Evolutionary conservation across 2,888 invertebrate species (phyloP).

Genomic region (Morpho helenor): DNA sequence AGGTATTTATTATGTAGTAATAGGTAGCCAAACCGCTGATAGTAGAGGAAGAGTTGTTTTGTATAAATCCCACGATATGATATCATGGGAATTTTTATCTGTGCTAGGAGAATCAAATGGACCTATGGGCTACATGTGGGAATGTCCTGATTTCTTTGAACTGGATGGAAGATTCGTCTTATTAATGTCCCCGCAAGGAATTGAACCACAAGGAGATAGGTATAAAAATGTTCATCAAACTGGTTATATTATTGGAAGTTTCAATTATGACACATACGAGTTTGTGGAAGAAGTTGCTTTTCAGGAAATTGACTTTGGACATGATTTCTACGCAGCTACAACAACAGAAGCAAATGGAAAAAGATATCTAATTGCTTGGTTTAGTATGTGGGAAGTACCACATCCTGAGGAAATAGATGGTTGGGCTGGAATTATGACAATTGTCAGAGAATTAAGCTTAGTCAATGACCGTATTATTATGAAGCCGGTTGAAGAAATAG

Average conservation of each 20-base stretch:
- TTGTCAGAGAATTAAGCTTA: conserved; percentile 55
- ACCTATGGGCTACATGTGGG: conserved; percentile 70
- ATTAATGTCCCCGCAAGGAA: conserved; percentile 67
- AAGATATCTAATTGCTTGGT: conserved; percentile 62
- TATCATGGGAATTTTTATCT: conserved; percentile 56
- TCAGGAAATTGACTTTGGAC: conserved; percentile 67
- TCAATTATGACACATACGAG: conserved; percentile 58
- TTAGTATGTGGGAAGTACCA: conserved; percentile 65
- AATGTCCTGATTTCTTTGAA: conserved; percentile 75
- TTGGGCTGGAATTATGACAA: conserved; percentile 67
- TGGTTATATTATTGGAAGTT: conserved; percentile 67
- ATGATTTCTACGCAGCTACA: conserved; percentile 72
- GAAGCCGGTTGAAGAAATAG: conserved; percentile 54
- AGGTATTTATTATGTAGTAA: conserved; percentile 60
- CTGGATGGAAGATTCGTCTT: conserved; percentile 61
- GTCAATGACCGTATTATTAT: conserved; percentile 47
- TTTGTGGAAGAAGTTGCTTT: conserved; percentile 54
- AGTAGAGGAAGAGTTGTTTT: conserved; percentile 56
- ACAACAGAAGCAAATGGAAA: conserved; percentile 55
- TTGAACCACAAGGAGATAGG: conserved; percentile 57
- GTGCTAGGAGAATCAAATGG: conserved; percentile 58
- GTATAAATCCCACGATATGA: conserved; percentile 60
- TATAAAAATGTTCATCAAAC: conserved; percentile 61
- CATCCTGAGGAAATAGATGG: conserved; percentile 60
- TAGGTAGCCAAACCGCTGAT: conserved; percentile 60